phyloP scores from a whole-genome alignment of 1,140 invertebrate genomes.

The Batillaria attramentaria region DNA sequence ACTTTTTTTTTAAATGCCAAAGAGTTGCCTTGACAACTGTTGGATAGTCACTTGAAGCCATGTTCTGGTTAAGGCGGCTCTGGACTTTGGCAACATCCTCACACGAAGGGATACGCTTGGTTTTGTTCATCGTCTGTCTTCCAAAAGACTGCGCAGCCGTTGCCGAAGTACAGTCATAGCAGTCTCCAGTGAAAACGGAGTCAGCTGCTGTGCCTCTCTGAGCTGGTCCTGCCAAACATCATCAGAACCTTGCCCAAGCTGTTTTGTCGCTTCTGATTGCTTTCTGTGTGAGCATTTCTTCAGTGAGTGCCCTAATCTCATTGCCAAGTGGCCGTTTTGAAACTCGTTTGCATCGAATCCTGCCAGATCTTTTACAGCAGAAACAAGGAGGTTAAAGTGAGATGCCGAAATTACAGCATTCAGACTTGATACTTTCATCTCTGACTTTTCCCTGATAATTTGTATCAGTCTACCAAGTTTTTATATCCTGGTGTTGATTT shows the following conservation, averaged over 20 bases:
- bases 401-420: not conserved
- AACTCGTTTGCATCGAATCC: not conserved
- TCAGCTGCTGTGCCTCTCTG: not conserved
- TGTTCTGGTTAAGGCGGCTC: not conserved
- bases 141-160: not conserved
- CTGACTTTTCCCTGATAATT: not conserved
- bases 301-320: not conserved
- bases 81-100: not conserved
- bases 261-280: not conserved
- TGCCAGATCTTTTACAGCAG: not conserved
- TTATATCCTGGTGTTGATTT: not conserved
- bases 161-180: not conserved
- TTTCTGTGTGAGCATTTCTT: not conserved
- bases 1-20: not conserved
- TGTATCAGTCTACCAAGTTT: not conserved
- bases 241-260: not conserved
- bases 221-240: not conserved
- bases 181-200: not conserved
- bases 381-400: not conserved
- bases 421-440: not conserved
- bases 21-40: not conserved
- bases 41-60: not conserved
- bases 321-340: not conserved
- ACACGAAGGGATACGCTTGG: not conserved
- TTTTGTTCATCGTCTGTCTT: not conserved